Evolutionary conservation across 2,797 vertebrate species (phyloP).

Genomic region (Gymnothorax reevesii): DNA sequence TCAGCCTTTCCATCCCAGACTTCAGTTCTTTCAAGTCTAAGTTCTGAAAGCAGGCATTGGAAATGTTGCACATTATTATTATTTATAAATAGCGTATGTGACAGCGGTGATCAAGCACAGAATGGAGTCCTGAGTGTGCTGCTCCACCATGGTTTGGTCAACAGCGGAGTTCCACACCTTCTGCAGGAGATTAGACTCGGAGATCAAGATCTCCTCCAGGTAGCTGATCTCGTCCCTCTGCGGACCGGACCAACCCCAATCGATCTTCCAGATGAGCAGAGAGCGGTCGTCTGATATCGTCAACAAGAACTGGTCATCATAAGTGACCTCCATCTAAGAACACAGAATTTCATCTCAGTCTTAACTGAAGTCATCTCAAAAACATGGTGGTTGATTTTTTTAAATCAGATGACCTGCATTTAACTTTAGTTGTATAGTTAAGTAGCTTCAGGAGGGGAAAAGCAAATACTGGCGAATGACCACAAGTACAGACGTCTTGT

Average conservation of each 20-base stretch:
- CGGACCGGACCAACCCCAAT: slow-evolving; percentile 73
- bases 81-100: neutral
- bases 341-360: neutral
- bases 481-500: neutral
- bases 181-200: slow-evolving; percentile 87
- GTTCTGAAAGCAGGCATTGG: slow-evolving; percentile 63
- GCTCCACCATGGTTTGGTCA: neutral
- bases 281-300: slow-evolving; percentile 84
- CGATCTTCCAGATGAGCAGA: slow-evolving; percentile 85
- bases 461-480: neutral
- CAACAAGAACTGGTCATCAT: slow-evolving; percentile 86
- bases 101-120: neutral
- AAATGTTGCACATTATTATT: neutral
- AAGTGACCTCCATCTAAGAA: slow-evolving; percentile 83
- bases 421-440: neutral
- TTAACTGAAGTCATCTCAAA: neutral
- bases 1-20: slow-evolving; percentile 82
- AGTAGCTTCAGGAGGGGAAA: neutral
- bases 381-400: neutral
- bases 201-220: slow-evolving; percentile 88
- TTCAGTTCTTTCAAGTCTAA: slow-evolving; percentile 84
- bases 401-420: neutral
- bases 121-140: too few species aligned
- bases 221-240: slow-evolving; percentile 75
- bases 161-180: slow-evolving; percentile 71